These are phyloP conservation scores for Rhyzopertha dominica DNA, from an alignment of 1,140 invertebrate genomes.

Conservation along the genomic window DNA sequence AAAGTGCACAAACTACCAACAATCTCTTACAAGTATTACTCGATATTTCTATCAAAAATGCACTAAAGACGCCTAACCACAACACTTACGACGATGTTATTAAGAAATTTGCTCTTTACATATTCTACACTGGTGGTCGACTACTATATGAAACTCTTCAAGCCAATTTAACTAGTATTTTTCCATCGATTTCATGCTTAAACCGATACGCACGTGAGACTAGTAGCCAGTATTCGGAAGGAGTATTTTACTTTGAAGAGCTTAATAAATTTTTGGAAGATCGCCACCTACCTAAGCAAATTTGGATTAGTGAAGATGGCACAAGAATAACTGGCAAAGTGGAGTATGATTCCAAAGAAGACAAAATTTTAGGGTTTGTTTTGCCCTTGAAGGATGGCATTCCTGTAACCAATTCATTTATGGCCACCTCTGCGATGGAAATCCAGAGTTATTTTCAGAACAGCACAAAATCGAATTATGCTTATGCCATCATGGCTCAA, in stretches of 20 bases:
- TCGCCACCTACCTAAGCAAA: conserved; percentile 4
- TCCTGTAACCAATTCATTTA: conserved; percentile 5
- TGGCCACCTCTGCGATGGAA: no score
- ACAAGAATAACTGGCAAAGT: conserved; percentile 10
- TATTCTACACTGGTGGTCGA: background rate
- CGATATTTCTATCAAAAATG: no score
- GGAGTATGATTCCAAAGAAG: conserved; percentile 11
- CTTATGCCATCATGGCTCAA: conserved; percentile 15
- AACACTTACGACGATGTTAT: background rate
- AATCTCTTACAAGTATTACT: no score
- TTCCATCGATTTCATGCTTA: conserved; percentile 4
- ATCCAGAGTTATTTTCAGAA: conserved; percentile 2
- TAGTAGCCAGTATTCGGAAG: background rate
- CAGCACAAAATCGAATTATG: background rate
- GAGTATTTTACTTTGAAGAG: background rate
- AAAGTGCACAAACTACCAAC: no score
- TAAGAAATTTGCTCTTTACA: conserved; percentile 3
- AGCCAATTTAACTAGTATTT: conserved; percentile 1
- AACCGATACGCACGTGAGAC: conserved; percentile 1
- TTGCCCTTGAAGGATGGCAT: conserved; percentile 6
- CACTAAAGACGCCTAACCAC: no score
- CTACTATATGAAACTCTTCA: conserved; percentile 8
- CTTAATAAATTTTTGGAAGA: conserved; percentile 2
- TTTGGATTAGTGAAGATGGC: conserved; percentile 8
- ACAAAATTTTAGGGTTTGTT: conserved; percentile 11